phyloP scores from a whole-genome alignment of 2,797 vertebrate genomes.

The Melanotaenia boesemani region DNA sequence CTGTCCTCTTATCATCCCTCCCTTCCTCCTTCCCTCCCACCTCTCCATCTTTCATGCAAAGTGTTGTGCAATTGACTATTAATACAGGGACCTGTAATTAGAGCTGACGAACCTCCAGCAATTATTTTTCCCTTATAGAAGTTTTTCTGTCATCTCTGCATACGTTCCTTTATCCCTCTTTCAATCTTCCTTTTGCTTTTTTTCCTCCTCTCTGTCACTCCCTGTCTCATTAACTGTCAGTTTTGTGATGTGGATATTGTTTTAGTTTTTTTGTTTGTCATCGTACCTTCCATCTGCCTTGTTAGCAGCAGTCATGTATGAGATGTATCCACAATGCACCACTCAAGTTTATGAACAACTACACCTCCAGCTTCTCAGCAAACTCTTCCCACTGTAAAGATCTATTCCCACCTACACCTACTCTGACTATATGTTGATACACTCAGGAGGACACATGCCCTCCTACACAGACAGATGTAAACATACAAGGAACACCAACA shows the following conservation, averaged over 20 bases:
- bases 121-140: constrained; percentile 80
- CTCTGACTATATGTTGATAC: constrained; percentile 54
- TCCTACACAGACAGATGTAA: constrained; percentile 60
- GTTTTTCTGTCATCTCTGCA: constrained; percentile 75
- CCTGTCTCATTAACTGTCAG: constrained; percentile 61
- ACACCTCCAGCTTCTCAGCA: constrained; percentile 51
- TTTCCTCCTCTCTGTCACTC: constrained; percentile 65
- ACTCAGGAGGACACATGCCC: constrained; percentile 39
- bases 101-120: constrained; percentile 79
- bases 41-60: constrained; percentile 67
- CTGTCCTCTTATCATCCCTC: constrained; percentile 54
- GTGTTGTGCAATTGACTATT: constrained; percentile 77
- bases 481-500: constrained; percentile 46
- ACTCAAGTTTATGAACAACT: constrained; percentile 52
- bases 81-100: constrained; percentile 83
- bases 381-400: constrained; percentile 60
- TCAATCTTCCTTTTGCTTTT: constrained; percentile 38
- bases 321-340: constrained; percentile 62
- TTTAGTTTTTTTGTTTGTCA: constrained; percentile 56
- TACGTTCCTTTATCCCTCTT: constrained; percentile 62
- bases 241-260: constrained; percentile 57
- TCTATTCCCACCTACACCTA: constrained; percentile 63
- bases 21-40: constrained; percentile 52
- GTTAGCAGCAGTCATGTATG: constrained; percentile 51
- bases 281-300: constrained; percentile 58